Evolutionary conservation across 1,140 invertebrate genomes (phyloP), one percentile per base, ranked within the genome.

Genomic region (Zaprionus kolodkinae): DNA sequence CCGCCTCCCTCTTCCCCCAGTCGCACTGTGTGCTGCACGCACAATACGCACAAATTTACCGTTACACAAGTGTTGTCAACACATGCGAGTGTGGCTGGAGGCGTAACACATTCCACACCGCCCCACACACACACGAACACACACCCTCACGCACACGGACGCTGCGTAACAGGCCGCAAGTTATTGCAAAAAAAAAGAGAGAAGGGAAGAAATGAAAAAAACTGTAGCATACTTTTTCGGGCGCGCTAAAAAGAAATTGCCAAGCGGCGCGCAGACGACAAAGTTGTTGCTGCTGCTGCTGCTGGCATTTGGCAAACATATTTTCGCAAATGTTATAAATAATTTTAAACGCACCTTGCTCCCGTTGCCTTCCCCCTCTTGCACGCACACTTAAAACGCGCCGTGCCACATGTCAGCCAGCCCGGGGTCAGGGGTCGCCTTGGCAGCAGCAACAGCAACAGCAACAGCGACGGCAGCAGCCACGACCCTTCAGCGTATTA

Each of bases 11-110:
- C 27, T 30, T 45, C 10, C 57, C 30, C 33, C 69, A 30, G 27
- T 30, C 27, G 27, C 27, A 30, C 4, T 35, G 33, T 33, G 11
- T 7, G 1, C 36, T 12, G 11, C 76, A 88, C 83, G 84, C 84
- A 79, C 72, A 73, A 77, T 75, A 85, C 81, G 79, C 88, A 91
- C 89, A 91, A 91, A 85, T 89, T 85, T 91, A 91, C 76, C 88
- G 89, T 85, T 76, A 82, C 88, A 91, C 81, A 91, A 91, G 80
- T 84, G 81, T 80, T 91, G 88, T 91, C 88, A 91, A 91, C 84
- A 91, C 81, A 88, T 84, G 78, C 89, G 78, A 80, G 64, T 70
- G 72, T 45, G 36, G 72, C 45, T 68, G 73, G n/a, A 43, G 54
- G 45, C 30, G 79, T 68, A 48, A 69, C 77, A 67, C 77, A 62